phyloP scores from a whole-genome alignment of 2,797 vertebrate genomes.

The Clamator glandarius region DNA sequence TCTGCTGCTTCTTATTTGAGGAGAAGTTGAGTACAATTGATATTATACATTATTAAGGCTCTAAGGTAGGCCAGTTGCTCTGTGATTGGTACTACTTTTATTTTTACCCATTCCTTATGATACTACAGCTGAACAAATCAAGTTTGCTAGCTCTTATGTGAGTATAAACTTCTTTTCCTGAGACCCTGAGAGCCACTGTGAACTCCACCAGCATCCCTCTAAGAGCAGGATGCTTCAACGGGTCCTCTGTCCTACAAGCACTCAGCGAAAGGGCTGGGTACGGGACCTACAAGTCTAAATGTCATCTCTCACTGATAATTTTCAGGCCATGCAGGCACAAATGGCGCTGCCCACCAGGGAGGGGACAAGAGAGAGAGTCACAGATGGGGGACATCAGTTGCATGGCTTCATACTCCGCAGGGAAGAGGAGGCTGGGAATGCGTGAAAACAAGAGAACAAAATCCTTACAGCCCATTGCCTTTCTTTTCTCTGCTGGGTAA shows the following conservation, averaged over 20 bases:
- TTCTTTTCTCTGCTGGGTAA: background rate
- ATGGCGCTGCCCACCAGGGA: background rate
- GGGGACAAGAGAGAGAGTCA: background rate
- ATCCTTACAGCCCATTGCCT: background rate
- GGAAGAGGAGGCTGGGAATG: background rate
- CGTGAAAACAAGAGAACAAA: background rate
- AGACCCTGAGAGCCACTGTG: background rate
- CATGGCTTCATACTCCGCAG: slow-evolving; percentile 27
- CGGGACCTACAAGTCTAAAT: background rate
- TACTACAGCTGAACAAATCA: background rate
- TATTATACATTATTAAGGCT: background rate
- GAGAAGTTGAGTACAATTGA: background rate
- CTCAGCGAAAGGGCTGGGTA: background rate
- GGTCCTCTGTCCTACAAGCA: background rate
- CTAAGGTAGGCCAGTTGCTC: background rate
- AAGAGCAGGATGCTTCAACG: background rate
- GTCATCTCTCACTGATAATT: fast-evolving
- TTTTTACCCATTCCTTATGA: background rate
- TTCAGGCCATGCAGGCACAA: background rate
- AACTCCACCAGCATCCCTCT: fast-evolving
- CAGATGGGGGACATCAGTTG: slow-evolving; percentile 43
- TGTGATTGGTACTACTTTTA: background rate
- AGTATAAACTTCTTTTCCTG: background rate
- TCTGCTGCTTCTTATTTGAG: slow-evolving; percentile 3
- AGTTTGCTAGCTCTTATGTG: background rate